These are phyloP conservation scores for Rhynchonema sp. DNA, from an alignment of 2,888 invertebrate genomes.

Conservation along the genomic window DNA sequence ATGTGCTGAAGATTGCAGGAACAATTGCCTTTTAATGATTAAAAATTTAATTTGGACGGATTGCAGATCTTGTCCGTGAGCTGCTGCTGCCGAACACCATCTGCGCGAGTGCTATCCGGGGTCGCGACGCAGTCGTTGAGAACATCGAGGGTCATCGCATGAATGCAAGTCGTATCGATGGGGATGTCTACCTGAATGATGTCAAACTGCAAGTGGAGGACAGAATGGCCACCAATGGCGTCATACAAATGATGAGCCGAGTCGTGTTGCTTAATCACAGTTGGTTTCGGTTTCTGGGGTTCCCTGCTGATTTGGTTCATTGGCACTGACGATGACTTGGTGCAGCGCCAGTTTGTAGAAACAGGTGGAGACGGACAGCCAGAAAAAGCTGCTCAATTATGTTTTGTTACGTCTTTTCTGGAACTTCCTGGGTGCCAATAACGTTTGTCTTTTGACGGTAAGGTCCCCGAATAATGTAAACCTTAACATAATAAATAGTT, in stretches of 20 bases:
- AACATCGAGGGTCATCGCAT: neutral
- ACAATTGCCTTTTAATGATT: no score
- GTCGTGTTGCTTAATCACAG: neutral
- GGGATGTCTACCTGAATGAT: neutral
- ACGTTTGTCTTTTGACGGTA: no score
- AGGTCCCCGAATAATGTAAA: no score
- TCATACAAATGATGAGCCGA: neutral
- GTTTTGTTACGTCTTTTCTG: no score
- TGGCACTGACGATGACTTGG: neutral
- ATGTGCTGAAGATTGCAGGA: no score
- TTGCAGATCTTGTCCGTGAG: neutral
- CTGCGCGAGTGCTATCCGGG: neutral
- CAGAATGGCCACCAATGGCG: neutral
- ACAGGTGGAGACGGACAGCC: no score
- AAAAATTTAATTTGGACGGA: no score
- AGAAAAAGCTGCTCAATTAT: no score
- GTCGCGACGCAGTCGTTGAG: neutral
- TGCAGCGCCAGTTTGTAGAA: no score
- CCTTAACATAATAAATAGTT: no score
- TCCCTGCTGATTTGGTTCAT: neutral
- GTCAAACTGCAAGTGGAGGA: neutral
- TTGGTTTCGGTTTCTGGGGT: neutral
- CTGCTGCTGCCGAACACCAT: neutral
- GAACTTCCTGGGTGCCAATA: no score
- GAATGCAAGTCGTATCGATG: neutral